phyloP scores from a whole-genome alignment of 2,797 vertebrate species.

The Channa striata region DNA sequence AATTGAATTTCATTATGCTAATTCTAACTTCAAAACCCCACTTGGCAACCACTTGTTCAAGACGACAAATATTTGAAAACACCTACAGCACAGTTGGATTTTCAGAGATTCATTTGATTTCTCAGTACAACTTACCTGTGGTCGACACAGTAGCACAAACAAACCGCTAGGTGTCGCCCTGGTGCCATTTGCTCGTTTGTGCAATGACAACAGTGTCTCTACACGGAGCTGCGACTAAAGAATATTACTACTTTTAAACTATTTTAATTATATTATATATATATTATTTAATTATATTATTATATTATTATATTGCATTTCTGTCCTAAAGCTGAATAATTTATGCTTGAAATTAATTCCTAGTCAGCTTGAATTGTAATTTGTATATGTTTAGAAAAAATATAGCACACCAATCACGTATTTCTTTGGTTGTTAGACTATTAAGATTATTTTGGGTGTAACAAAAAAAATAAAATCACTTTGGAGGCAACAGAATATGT shows the following conservation, averaged over 20 bases:
- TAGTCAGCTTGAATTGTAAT: background rate
- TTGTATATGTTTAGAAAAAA: too few species aligned
- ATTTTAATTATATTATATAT: background rate
- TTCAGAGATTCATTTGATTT: background rate
- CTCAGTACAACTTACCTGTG: background rate
- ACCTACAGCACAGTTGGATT: background rate
- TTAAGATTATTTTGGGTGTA: background rate
- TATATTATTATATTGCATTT: background rate
- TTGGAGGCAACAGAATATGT: too few species aligned
- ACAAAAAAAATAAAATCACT: too few species aligned
- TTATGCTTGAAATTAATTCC: background rate
- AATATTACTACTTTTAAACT: background rate
- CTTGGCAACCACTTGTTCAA: background rate
- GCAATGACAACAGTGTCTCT: too few species aligned
- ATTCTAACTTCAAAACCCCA: too few species aligned
- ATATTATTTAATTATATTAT: background rate
- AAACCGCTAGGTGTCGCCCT: constrained; percentile 11
- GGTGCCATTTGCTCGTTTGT: background rate
- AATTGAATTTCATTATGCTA: background rate
- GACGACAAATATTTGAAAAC: background rate
- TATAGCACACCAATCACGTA: background rate
- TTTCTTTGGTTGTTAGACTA: background rate
- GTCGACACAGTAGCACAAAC: background rate
- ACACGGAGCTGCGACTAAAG: background rate
- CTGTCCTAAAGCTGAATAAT: background rate